Base-by-base conservation (phyloP, 2,888 invertebrate genomes). In the Drosophila mayaguana region DNA sequence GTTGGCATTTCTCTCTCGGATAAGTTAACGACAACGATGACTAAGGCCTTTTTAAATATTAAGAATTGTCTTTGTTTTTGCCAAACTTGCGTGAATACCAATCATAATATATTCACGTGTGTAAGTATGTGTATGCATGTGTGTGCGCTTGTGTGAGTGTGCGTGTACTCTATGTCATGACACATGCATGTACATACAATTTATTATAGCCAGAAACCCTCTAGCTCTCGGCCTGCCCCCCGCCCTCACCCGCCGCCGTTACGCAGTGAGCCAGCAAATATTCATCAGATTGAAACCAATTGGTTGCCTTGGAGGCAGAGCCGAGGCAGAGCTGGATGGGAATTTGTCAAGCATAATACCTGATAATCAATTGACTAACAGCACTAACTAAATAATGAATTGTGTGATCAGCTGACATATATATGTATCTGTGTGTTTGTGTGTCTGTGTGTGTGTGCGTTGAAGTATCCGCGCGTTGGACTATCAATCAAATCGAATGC, bases 361-460 rank as follows among this genome's bases (percentile, higher is more conserved):
- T 75, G 89, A 83, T 86, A 86, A 83, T 88, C 89, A 86, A 86
- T 83, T 80, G 83, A 73, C 86, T 83, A 88, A 75, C 81, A 75
- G 61, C 75, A 56, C 56, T 36, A 68, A 53, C 87, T 73, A 50
- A 75, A 80, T 83, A 83, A 83, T 83, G 80, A 83, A 88, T 83
- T 82, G 83, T 57, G 45, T 36, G 54, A 54, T 54, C 54, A 54
- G 25, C 40, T n/a, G 12, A 40, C 54, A 16, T 32, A 14, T 48
- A 2, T 46, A n/a, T 46, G 34, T 36, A 36, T 36, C 14, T 36
- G 8, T 12, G 8, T 34, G n/a, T 38, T 22, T n/a, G 32, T 22
- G 22, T 34, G n/a, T 46, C 2, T 25, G 22, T 46, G 25, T n/a
- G 34, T 22, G 34, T 34, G n/a, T 46, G 2, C 18, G 25, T 46